phyloP scores from a whole-genome alignment of 2,113 vertebrate genomes.

The Irena cyanogastra region DNA sequence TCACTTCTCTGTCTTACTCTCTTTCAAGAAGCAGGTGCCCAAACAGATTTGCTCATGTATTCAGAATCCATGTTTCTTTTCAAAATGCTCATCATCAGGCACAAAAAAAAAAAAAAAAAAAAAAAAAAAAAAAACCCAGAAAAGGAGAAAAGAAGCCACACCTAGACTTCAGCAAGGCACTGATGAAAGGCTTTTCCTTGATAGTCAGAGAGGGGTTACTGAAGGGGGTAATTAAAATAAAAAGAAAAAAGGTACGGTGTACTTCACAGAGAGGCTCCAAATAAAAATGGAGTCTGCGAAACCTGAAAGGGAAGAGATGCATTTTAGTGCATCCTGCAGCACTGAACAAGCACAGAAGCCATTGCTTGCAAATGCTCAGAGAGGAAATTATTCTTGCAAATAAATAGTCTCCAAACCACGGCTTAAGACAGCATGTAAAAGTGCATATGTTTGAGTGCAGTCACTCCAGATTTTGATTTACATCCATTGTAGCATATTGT shows the following conservation, averaged over 20 bases:
- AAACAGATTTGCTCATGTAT: background rate
- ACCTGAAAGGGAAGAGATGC: background rate
- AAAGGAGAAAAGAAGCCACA: background rate
- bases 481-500: background rate
- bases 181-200: background rate
- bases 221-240: background rate
- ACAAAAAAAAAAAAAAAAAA: background rate
- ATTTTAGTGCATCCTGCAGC: background rate
- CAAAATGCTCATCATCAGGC: background rate
- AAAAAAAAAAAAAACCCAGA: too few relatives aligned
- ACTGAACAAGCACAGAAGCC: background rate
- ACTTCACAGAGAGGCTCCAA: background rate
- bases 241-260: background rate
- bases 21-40: conserved; percentile 19
- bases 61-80: background rate
- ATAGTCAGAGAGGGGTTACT: background rate
- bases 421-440: background rate
- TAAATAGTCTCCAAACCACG: background rate
- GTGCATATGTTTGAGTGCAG: background rate
- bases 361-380: background rate
- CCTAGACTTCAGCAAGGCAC: background rate
- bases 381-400: background rate
- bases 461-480: background rate
- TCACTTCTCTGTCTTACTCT: background rate
- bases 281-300: background rate